Conservation (phyloP, 2,888 invertebrate genomes). For the Sinhomidia bicolor region DNA sequence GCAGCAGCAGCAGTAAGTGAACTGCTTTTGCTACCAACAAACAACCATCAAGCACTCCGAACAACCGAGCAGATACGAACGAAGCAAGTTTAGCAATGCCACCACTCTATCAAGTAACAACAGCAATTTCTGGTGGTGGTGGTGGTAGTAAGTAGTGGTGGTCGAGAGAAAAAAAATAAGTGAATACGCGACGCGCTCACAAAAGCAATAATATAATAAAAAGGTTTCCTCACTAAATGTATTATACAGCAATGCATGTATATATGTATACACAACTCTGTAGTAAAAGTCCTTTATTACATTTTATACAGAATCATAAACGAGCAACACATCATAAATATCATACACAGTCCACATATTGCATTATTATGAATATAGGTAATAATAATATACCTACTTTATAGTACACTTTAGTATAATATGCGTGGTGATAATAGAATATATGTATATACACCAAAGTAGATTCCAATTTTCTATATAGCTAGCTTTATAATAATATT, state of each 20-base stretch:
- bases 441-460: not conserved
- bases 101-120: constrained; percentile 15
- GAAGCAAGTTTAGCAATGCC: constrained; percentile 42
- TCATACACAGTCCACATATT: constrained; percentile 14
- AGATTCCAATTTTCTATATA: not conserved
- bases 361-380: not conserved
- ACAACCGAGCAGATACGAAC: constrained; percentile 62
- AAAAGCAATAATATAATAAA: constrained; percentile 12
- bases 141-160: constrained; percentile 9
- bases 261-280: too few species aligned
- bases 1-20: not conserved
- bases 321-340: constrained; percentile 9
- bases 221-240: constrained; percentile 22
- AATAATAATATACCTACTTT: not conserved
- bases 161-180: constrained; percentile 34
- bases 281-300: constrained; percentile 20
- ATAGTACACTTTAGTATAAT: not conserved
- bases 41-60: constrained; percentile 40
- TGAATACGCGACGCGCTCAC: constrained; percentile 34
- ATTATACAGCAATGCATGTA: too few species aligned
- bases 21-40: not conserved
- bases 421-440: not conserved
- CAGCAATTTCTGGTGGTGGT: not conserved
- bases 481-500: too few species aligned
- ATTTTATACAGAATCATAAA: not conserved